Evolutionary conservation across 53 echinoderm and acorn worm genomes (phyloP).

Genomic region (Echinometra lucunter): DNA sequence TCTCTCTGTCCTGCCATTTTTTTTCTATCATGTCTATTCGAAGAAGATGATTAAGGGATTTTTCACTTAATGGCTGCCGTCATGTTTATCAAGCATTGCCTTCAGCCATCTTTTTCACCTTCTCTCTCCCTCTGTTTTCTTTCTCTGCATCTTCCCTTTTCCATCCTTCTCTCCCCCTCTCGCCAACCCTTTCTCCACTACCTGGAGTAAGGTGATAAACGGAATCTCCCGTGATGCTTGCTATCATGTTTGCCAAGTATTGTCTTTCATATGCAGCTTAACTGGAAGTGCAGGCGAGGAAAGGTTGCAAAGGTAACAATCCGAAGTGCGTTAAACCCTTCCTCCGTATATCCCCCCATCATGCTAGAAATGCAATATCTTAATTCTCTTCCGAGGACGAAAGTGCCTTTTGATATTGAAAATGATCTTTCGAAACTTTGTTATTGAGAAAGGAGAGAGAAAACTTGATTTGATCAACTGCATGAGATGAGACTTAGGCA

Average conservation of each 20-base stretch:
- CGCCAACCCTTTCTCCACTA: background rate
- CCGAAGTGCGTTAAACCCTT: conserved; percentile 50
- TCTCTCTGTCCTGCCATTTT: background rate
- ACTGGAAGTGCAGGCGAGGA: conserved; percentile 32
- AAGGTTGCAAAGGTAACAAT: background rate
- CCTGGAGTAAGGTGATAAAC: background rate
- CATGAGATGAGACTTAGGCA: background rate
- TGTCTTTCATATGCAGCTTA: conserved; percentile 51
- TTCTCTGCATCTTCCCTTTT: background rate
- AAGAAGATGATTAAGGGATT: background rate
- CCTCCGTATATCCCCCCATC: background rate
- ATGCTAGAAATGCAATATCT: conserved; percentile 10
- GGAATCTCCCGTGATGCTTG: background rate
- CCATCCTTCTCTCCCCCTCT: background rate
- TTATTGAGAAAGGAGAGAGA: background rate
- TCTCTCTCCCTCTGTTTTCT: background rate
- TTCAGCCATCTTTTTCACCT: background rate
- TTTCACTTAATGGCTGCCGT: background rate
- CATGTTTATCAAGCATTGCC: conserved; percentile 43
- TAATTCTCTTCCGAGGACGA: background rate
- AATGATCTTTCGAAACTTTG: background rate
- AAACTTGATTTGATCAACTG: background rate
- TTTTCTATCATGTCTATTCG: too few species aligned
- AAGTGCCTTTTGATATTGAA: background rate
- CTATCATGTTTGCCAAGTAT: conserved; percentile 55